These are phyloP conservation scores for Scaptomyza parva DNA, from an alignment of 2,888 invertebrate species.

Conservation along the genomic window DNA sequence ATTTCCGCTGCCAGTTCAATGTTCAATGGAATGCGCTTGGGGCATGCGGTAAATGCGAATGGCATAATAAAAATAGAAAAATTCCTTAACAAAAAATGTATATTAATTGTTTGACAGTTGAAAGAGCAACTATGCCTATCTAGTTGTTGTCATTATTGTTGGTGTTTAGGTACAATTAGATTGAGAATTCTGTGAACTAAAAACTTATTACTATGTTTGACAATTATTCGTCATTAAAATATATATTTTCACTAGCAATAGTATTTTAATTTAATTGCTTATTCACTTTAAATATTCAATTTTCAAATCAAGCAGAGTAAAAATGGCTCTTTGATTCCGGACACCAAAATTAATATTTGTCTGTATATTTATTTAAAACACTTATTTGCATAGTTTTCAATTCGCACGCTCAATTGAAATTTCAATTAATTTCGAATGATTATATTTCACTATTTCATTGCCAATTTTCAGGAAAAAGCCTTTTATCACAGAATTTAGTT, in stretches of 20 bases:
- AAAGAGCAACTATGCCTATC: constrained; percentile 5
- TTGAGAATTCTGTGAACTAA: no score
- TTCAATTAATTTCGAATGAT: background rate
- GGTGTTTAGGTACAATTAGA: background rate
- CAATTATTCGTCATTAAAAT: no score
- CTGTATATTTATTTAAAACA: no score
- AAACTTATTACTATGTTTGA: no score
- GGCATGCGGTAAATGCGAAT: constrained; percentile 27
- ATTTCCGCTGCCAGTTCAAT: constrained; percentile 60
- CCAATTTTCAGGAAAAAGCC: background rate
- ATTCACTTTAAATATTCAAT: no score
- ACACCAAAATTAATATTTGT: no score
- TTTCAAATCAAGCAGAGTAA: no score
- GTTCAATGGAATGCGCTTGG: constrained; percentile 50
- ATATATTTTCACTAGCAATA: no score
- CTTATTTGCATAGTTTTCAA: no score
- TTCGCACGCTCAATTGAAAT: background rate
- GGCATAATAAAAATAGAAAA: constrained; percentile 23
- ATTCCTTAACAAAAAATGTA: background rate
- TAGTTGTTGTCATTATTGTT: background rate
- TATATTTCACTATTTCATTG: background rate
- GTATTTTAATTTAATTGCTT: no score
- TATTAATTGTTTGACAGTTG: constrained; percentile 43
- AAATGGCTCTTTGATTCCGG: no score
- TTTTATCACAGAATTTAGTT: background rate